A percentile compares a stretch with the other conserved stretches of the same genome.
These are phyloP conservation scores for Cepaea nemoralis DNA, from an alignment of 1,140 invertebrate species.

Conservation along the genomic window DNA sequence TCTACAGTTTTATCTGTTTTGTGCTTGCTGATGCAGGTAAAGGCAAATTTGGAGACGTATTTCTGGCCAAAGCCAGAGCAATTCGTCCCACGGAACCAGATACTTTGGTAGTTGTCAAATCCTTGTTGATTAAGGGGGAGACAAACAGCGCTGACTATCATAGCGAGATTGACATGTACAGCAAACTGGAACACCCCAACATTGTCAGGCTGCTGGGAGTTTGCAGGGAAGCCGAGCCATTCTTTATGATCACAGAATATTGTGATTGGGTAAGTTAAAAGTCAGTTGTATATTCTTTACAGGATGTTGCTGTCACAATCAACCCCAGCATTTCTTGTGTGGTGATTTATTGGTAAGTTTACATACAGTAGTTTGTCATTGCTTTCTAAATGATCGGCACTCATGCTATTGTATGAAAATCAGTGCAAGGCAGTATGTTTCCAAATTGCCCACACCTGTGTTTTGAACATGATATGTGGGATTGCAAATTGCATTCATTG, in stretches of 20 bases:
- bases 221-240: constrained; percentile 86
- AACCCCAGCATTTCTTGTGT: too few species aligned
- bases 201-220: constrained; percentile 84
- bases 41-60: constrained; percentile 91
- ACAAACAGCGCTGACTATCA: constrained; percentile 84
- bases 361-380: too few species aligned
- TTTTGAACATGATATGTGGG: too few species aligned
- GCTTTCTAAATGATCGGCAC: too few species aligned
- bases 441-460: too few species aligned
- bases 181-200: constrained; percentile 84
- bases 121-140: constrained; percentile 83
- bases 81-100: constrained; percentile 70
- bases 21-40: constrained; percentile 76
- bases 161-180: constrained; percentile 87
- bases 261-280: constrained; percentile 86
- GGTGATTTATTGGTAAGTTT: too few species aligned
- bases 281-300: too few species aligned
- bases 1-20: not conserved
- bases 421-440: too few species aligned
- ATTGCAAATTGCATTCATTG: too few species aligned
- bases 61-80: constrained; percentile 79
- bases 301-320: too few species aligned
- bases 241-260: constrained; percentile 90
- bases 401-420: too few species aligned
- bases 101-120: constrained; percentile 81